Evolutionary conservation across 2,888 invertebrate genomes (phyloP).

Genomic region (Archips xylosteana): DNA sequence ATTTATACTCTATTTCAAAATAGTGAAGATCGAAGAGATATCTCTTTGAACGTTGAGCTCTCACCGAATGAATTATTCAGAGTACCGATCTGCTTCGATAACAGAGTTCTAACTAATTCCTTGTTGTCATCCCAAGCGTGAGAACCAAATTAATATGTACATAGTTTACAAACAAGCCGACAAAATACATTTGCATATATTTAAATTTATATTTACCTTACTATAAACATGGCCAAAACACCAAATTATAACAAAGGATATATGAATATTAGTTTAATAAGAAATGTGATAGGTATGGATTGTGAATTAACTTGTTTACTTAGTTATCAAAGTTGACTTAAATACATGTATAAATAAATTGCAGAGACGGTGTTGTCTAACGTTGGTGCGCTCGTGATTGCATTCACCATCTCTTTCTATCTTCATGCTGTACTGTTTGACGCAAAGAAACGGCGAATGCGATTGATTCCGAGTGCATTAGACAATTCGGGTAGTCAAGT

Average conservation of each 20-base stretch:
- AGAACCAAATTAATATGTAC: constrained; percentile 18
- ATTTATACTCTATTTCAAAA: constrained; percentile 8
- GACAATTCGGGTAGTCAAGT: no score
- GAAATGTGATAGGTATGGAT: constrained; percentile 32
- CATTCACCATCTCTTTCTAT: no score
- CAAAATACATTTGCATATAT: constrained; percentile 18
- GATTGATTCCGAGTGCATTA: no score
- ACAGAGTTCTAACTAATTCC: not conserved
- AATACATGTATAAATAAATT: constrained; percentile 2
- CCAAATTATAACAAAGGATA: constrained; percentile 20
- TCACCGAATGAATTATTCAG: not conserved
- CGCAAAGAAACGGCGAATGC: no score
- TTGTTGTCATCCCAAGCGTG: constrained; percentile 1
- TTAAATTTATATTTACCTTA: not conserved
- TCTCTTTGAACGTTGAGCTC: not conserved
- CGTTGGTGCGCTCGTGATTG: no score
- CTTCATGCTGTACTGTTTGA: no score
- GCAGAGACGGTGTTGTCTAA: no score
- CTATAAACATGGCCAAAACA: constrained; percentile 26
- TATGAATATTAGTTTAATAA: constrained; percentile 9
- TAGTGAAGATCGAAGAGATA: not conserved
- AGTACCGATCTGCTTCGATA: not conserved
- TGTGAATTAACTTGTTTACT: constrained; percentile 9
- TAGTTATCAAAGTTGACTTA: constrained; percentile 5
- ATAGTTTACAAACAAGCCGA: constrained; percentile 13